Conservation (phyloP, 2,797 vertebrate species). For the Cossypha caffra region DNA sequence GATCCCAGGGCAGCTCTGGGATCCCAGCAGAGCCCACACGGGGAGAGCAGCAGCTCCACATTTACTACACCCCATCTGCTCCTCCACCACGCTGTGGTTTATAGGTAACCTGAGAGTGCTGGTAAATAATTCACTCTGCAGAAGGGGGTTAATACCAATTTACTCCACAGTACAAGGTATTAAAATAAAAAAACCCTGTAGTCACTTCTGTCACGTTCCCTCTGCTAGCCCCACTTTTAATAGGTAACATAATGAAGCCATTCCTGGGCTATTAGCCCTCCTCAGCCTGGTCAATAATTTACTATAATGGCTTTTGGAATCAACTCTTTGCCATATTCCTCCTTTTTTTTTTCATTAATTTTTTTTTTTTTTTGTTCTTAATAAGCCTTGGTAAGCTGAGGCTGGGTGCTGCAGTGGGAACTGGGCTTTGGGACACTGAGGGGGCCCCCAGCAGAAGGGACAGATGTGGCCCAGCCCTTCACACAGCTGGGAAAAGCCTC, state of each 20-base stretch:
- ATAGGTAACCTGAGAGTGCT: background rate
- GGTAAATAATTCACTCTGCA: slow-evolving; percentile 63
- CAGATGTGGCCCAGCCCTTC: background rate
- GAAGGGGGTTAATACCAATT: slow-evolving; percentile 53
- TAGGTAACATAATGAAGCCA: slow-evolving; percentile 71
- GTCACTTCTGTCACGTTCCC: slow-evolving; percentile 28
- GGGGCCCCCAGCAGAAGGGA: accelerated
- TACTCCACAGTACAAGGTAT: slow-evolving; percentile 37
- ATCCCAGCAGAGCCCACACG: background rate
- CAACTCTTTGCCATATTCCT: slow-evolving; percentile 26
- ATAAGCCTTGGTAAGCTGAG: background rate
- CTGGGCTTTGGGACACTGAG: background rate
- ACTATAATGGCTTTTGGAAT: slow-evolving; percentile 42
- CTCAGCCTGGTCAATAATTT: slow-evolving; percentile 63
- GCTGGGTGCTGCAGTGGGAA: background rate
- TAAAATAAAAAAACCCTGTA: slow-evolving; percentile 55
- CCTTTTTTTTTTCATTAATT: background rate
- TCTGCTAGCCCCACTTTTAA: slow-evolving; percentile 62
- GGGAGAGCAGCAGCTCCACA: background rate
- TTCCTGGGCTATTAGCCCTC: slow-evolving; percentile 58
- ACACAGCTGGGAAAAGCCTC: background rate
- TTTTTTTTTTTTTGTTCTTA: background rate
- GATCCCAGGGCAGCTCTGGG: background rate
- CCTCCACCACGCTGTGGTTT: background rate
- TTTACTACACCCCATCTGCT: background rate